Conservation (phyloP, 2,113 vertebrate species). For the Ardeotis arabs region DNA sequence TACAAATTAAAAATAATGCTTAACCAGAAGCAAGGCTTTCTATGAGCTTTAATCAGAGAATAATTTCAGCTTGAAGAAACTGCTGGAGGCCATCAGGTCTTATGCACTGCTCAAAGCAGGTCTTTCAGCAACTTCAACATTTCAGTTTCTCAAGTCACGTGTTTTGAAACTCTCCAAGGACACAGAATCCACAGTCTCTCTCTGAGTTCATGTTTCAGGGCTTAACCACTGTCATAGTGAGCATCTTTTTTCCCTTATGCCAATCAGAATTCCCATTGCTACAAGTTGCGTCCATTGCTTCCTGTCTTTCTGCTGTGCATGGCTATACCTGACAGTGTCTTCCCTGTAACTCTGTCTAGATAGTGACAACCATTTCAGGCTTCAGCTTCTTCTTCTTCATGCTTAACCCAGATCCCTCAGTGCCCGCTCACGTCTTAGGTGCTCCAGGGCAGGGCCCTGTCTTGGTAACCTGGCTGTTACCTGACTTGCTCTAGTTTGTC, state of each 20-base stretch:
- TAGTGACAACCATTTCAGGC: neutral
- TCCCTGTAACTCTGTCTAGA: neutral
- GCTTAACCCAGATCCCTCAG: neutral
- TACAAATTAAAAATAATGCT: neutral
- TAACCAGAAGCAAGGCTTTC: neutral
- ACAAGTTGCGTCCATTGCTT: neutral
- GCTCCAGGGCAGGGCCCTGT: neutral
- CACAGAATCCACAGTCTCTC: neutral
- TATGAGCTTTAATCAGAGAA: neutral
- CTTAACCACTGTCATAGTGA: neutral
- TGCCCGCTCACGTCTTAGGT: accelerated
- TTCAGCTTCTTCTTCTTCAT: neutral
- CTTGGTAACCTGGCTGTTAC: neutral
- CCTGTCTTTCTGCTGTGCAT: neutral
- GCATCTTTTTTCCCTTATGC: neutral
- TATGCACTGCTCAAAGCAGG: neutral
- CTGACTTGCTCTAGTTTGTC: neutral
- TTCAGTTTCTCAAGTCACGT: neutral
- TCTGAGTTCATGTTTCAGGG: neutral
- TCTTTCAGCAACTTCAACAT: neutral
- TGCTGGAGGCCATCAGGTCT: neutral
- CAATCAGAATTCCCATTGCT: neutral
- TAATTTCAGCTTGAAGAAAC: neutral
- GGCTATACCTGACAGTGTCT: neutral
- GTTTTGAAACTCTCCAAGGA: neutral